A percentile compares a stretch with the other conserved stretches of the same genome.
phyloP scores from a whole-genome alignment of 2,888 invertebrate genomes.

The Tigriopus californicus region DNA sequence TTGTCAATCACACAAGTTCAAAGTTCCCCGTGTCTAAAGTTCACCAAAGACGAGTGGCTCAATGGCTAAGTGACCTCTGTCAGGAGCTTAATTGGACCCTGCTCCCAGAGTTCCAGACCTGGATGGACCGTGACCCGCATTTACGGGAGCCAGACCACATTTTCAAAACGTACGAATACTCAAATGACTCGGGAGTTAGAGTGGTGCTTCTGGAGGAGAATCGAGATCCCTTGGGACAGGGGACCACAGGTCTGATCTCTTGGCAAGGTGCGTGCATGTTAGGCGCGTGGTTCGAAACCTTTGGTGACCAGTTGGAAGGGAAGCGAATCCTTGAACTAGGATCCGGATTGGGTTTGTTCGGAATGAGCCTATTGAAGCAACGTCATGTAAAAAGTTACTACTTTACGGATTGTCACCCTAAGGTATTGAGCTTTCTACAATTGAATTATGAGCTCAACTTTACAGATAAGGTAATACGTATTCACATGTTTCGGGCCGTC shows the following conservation, averaged over 20 bases:
- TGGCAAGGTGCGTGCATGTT: background rate
- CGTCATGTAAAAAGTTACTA: background rate
- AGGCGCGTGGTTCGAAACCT: background rate
- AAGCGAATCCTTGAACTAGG: background rate
- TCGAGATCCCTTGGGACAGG: background rate
- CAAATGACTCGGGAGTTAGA: background rate
- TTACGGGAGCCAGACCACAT: background rate
- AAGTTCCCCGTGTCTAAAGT: too few relatives aligned
- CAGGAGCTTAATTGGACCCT: background rate
- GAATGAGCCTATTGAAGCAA: background rate
- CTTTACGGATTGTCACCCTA: background rate
- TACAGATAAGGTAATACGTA: background rate
- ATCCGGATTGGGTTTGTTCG: background rate
- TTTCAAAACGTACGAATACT: background rate
- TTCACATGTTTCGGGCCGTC: background rate
- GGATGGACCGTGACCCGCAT: background rate
- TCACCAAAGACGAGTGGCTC: too few relatives aligned
- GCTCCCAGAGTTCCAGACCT: background rate
- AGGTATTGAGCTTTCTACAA: background rate
- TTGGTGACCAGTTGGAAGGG: background rate
- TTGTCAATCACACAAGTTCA: too few relatives aligned
- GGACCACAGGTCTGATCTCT: background rate
- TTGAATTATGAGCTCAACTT: background rate
- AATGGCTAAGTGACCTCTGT: too few relatives aligned
- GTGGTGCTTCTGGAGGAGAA: background rate